phyloP scores from a whole-genome alignment of 2,113 vertebrate genomes.

The Neodon shergylaensis region DNA sequence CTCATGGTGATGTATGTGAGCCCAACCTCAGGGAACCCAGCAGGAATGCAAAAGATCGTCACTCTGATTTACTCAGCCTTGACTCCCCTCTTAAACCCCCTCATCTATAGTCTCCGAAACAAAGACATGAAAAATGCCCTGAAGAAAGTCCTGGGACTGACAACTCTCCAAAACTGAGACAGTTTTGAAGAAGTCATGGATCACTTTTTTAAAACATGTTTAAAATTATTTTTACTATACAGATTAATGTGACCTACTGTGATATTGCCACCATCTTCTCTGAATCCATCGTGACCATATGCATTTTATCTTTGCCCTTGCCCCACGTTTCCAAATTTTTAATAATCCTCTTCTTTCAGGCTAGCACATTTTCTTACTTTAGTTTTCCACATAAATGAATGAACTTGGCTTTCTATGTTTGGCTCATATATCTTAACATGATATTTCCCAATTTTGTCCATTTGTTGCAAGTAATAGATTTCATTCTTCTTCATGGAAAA shows the following conservation, averaged over 20 bases:
- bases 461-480: background rate
- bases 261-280: background rate
- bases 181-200: background rate
- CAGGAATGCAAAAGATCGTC: constrained; percentile 62
- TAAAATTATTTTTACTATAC: background rate
- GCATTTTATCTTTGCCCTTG: background rate
- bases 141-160: constrained; percentile 56
- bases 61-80: constrained; percentile 63
- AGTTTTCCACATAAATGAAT: background rate
- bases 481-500: background rate
- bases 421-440: background rate
- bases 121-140: constrained; percentile 74
- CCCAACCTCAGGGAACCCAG: constrained; percentile 54
- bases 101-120: constrained; percentile 78
- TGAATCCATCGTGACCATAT: background rate
- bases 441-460: background rate
- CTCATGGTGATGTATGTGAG: constrained; percentile 72
- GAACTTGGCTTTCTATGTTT: background rate
- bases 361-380: background rate
- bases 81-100: constrained; percentile 72
- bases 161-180: constrained; percentile 41
- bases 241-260: background rate
- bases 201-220: background rate
- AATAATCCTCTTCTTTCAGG: background rate
- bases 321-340: background rate